These are phyloP conservation scores for Naja naja DNA, from an alignment of 2,113 vertebrate genomes.

Conservation along the genomic window DNA sequence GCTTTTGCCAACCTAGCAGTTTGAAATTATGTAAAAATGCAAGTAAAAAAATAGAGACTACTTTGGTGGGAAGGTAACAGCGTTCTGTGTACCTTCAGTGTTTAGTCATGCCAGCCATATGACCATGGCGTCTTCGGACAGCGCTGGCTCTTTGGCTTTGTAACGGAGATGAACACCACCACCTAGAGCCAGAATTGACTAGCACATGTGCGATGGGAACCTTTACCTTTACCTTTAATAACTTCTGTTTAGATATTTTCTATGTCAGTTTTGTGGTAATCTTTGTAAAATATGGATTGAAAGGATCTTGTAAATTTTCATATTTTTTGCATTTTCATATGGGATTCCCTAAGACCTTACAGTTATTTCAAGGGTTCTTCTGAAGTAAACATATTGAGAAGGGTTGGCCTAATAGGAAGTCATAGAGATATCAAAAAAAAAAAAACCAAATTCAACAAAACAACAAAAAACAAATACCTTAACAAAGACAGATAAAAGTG, in stretches of 20 bases:
- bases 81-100: too few relatives aligned
- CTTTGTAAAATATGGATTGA: background rate
- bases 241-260: background rate
- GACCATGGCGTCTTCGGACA: too few relatives aligned
- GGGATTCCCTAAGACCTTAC: background rate
- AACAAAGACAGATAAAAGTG: background rate
- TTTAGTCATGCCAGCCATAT: too few relatives aligned
- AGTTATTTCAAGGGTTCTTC: background rate
- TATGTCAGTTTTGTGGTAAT: background rate
- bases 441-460: background rate
- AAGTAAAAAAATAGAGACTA: too few relatives aligned
- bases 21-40: too few relatives aligned
- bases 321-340: background rate
- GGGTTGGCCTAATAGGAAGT: background rate
- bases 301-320: background rate
- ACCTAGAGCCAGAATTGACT: too few relatives aligned
- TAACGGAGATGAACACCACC: too few relatives aligned
- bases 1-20: too few relatives aligned
- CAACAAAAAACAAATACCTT: background rate
- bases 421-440: background rate
- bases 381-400: background rate
- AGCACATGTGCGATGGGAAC: too few relatives aligned
- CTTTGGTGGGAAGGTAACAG: too few relatives aligned
- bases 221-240: background rate
- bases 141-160: too few relatives aligned